Base-by-base conservation (phyloP, 2,797 vertebrate species). In the Graptemys geographica region DNA sequence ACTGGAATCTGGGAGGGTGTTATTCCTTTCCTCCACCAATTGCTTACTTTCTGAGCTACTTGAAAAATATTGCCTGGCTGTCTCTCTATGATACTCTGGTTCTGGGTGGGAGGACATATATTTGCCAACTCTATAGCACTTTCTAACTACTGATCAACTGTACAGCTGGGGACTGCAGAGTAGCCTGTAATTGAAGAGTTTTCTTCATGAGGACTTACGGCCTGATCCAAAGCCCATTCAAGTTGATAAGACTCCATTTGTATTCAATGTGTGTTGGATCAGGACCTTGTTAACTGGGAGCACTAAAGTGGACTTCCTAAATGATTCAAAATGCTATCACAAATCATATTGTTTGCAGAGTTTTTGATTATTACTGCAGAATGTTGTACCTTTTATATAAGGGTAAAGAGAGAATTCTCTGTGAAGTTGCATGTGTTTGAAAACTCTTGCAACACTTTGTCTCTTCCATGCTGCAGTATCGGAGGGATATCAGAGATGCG, bases 321-420 rank as follows among this genome's bases (percentile, higher is more conserved):
- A 23, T 47, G 55, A 8, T 15, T 41, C 31, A 23, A 90, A 65
- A 8, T 51, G 11, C 37, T 81, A 11, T 59, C 82, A 3, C 27
- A 81, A 18, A 2, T 83, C 81, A 4, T 9, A 62, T 8, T 18
- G 41, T 28, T 52, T 78, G 51, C 0, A 0, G 31, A 11, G 5
- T n/a, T 83, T 56, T 31, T 83, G 27, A 10, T 1, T 81, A 1
- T 90, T 91, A 3, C 59, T 8, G 56, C 81, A 25, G 8, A 44
- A 69, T 37, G 4, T 5, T 31, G 81, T 86, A 84, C 1, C 82
- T 94, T 90, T 47, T 21, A 41, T 62, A 33, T 3, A 53, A 27
- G 51, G 69, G 15, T 19, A 86, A 2, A 78, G 62, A 79, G 87
- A 90, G 84, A 57, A n/a, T 89, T 82, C 31, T 80, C 28, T 23